A percentile compares a stretch with the other conserved stretches of the same genome.
Conservation (phyloP, 2,888 invertebrate genomes). For the Odontocolon sp. region DNA sequence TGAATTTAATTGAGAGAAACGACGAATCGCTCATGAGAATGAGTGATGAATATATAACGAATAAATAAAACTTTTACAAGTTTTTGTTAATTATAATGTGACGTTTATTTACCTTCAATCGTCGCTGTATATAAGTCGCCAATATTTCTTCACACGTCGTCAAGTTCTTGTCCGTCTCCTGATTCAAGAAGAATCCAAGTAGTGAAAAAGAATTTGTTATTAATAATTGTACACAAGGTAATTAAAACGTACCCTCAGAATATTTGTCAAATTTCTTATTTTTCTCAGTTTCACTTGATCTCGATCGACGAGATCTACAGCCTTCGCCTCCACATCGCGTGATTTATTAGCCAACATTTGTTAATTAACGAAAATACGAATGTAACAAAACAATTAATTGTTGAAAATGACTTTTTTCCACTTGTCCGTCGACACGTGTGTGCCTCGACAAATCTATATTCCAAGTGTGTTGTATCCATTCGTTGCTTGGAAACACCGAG, state of each 20-base stretch:
- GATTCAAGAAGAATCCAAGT: not conserved
- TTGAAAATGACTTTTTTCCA: not conserved
- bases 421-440: slow-evolving; percentile 21
- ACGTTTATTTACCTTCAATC: slow-evolving; percentile 68
- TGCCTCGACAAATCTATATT: not conserved
- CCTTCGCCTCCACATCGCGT: slow-evolving; percentile 16
- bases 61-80: slow-evolving; percentile 16
- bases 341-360: slow-evolving; percentile 54
- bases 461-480: not conserved
- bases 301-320: slow-evolving; percentile 36
- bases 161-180: slow-evolving; percentile 72
- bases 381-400: not conserved
- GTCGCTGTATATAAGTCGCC: slow-evolving; percentile 68
- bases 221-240: not conserved
- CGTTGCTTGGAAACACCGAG: slow-evolving; percentile 52
- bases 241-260: slow-evolving; percentile 67
- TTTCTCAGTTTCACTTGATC: slow-evolving; percentile 65
- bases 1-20: not conserved
- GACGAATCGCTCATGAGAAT: not conserved
- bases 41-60: slow-evolving; percentile 13
- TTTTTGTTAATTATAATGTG: not conserved
- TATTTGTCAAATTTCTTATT: slow-evolving; percentile 67
- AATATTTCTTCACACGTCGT: slow-evolving; percentile 74
- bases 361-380: not conserved
- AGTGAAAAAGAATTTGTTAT: not conserved